phyloP scores from a whole-genome alignment of 2,797 vertebrate genomes.

The Perodicticus potto region DNA sequence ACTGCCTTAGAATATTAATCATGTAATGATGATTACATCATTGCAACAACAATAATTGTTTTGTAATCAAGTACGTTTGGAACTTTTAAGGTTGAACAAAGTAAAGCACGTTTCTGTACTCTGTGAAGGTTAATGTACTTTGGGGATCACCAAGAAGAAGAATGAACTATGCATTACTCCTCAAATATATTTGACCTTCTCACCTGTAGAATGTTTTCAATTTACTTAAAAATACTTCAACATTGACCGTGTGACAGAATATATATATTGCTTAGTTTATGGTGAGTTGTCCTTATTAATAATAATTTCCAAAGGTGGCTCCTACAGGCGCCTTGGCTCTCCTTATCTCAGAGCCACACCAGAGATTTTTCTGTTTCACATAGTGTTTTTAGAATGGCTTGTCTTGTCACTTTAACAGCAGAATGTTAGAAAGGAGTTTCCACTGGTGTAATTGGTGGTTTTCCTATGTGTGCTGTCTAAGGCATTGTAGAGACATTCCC shows the following conservation, averaged over 20 bases:
- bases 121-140: background rate
- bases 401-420: slow-evolving; percentile 29
- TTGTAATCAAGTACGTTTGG: background rate
- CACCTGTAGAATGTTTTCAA: background rate
- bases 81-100: slow-evolving; percentile 11
- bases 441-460: background rate
- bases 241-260: background rate
- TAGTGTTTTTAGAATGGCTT: background rate
- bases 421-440: background rate
- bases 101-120: background rate
- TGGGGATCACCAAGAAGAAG: background rate
- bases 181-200: background rate
- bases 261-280: background rate
- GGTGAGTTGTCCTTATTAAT: background rate
- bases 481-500: slow-evolving; percentile 22
- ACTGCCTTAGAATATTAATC: slow-evolving; percentile 37
- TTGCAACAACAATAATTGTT: background rate
- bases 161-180: background rate
- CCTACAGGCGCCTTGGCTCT: background rate
- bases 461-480: background rate
- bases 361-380: slow-evolving; percentile 30
- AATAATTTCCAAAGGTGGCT: background rate
- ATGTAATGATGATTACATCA: background rate
- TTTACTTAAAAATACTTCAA: slow-evolving; percentile 34
- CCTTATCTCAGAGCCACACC: background rate